Conservation (phyloP, 2,113 vertebrate genomes). For the Henicopernis longicauda region DNA sequence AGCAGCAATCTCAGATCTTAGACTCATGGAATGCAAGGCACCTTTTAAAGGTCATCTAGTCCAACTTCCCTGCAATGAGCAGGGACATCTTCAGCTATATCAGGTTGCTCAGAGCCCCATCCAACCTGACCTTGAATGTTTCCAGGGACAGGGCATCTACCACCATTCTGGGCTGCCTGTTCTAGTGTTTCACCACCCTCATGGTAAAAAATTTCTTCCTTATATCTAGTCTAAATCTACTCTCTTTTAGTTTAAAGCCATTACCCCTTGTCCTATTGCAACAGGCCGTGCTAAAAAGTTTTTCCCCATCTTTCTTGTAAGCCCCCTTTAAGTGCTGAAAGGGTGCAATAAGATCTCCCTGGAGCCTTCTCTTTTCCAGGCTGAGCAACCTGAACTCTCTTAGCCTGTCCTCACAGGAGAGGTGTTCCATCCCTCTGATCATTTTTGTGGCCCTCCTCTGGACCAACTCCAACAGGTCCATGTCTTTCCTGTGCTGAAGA, state of each 20-base stretch:
- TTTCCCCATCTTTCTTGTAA: neutral
- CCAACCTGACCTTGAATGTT: neutral
- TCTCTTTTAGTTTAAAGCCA: neutral
- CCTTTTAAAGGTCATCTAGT: neutral
- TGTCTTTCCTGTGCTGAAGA: too few species aligned
- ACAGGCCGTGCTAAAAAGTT: neutral
- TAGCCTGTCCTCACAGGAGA: too few species aligned
- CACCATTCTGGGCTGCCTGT: neutral
- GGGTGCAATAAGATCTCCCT: too few species aligned
- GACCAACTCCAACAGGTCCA: too few species aligned
- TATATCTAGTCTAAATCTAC: neutral
- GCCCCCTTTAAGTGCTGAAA: neutral
- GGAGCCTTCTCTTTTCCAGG: too few species aligned
- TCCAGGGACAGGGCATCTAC: neutral
- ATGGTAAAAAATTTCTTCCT: neutral
- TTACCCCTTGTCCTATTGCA: neutral
- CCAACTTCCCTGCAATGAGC: neutral
- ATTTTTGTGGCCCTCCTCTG: too few species aligned
- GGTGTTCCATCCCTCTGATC: too few species aligned
- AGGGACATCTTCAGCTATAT: neutral
- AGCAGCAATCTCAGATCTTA: neutral
- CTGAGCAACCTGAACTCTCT: too few species aligned
- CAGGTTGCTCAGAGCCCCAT: neutral
- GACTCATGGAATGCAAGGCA: neutral
- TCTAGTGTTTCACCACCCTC: neutral